phyloP scores from a whole-genome alignment of 1,140 invertebrate genomes.

The Yoshiicerus persimilis region DNA sequence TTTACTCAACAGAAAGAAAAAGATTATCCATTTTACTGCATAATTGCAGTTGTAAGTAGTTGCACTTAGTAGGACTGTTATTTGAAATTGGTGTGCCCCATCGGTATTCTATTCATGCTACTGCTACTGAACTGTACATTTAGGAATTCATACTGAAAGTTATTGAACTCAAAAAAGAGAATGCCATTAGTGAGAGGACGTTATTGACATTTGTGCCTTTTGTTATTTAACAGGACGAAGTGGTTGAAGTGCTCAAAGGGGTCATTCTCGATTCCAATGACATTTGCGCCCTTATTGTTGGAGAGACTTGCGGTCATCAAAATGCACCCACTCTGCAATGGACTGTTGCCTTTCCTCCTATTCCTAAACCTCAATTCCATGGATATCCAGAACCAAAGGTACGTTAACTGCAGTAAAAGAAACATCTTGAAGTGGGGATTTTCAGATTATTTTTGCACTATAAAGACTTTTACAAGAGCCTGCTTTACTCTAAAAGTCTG shows the following conservation, averaged over 20 bases:
- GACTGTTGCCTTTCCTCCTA: constrained; percentile 83
- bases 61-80: too few relatives aligned
- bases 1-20: too few relatives aligned
- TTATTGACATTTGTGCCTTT: background rate
- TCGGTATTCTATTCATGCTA: too few relatives aligned
- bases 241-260: constrained; percentile 76
- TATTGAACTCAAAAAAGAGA: background rate
- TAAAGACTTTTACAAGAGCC: too few relatives aligned
- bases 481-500: too few relatives aligned
- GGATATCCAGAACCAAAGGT: constrained; percentile 66
- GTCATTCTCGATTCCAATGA: constrained; percentile 78
- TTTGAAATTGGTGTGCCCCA: too few relatives aligned
- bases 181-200: background rate
- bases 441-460: too few relatives aligned
- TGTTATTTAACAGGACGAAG: constrained; percentile 66
- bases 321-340: constrained; percentile 65
- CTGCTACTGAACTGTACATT: background rate
- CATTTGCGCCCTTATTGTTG: constrained; percentile 87
- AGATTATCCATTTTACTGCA: too few relatives aligned
- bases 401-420: too few relatives aligned
- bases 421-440: too few relatives aligned
- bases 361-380: constrained; percentile 71
- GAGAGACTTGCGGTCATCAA: constrained; percentile 82
- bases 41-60: too few relatives aligned
- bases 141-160: background rate